Base-by-base conservation (phyloP, 2,797 vertebrate species). In the Aselliscus stoliczkanus region DNA sequence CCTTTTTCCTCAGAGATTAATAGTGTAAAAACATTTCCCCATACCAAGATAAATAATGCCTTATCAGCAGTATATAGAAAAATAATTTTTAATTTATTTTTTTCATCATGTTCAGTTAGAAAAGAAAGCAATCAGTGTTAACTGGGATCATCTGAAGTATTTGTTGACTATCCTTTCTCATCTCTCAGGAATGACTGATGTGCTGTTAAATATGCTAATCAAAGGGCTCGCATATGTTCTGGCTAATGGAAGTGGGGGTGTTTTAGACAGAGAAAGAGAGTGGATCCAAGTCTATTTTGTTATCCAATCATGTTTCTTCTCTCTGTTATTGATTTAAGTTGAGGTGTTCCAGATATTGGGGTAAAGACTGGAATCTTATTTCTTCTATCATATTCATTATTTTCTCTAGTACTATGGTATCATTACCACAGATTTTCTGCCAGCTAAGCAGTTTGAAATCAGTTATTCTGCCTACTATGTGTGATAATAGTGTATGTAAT, bases 361-460 rank as follows among this genome's bases (percentile, higher is more conserved):
- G 98, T 97, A 92, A 97, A 98, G 1, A 93, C 87, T 0, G 98
- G 98, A 1, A 97, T 98, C 72, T 98, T 88, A 99, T 98, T 29
- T 98, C 98, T 1, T 99, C 98, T 34, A 99, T 99, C 98, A 99
- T 99, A 96, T 97, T 98, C 39, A 97, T 96, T 77, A 99, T 98
- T 0, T 98, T 98, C 80, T 99, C 99, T 5, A 99, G 99, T 82
- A 99, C 99, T 93, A 98, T 98, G 88, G 98, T 99, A 97, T 99
- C 98, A 97, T 99, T 99, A 0, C 98, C 98, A 88, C 99, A 99
- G 87, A 98, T 99, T 39, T 99, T 99, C 98, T 99, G 98, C 99
- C 99, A 99, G 73, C 64, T 98, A 56, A 98, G 98, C 79, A 99
- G 97, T 97, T 98, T 99, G 84, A 98, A 76, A 7, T 98, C 95